Evolutionary conservation across 2,113 vertebrate genomes (phyloP).

Genomic region (Mus spicilegus): DNA sequence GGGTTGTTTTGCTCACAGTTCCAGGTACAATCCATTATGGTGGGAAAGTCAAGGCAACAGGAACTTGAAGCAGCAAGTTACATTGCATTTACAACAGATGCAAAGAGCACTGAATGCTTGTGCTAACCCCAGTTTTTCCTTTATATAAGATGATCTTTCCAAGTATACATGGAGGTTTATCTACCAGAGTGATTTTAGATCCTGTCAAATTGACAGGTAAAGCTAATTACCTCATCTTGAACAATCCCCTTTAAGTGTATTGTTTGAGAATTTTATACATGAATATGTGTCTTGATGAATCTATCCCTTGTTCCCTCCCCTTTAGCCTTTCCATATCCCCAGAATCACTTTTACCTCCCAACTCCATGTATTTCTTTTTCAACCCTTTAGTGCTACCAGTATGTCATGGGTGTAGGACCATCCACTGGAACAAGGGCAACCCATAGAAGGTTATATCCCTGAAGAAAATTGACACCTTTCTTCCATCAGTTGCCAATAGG

Average conservation of each 20-base stretch:
- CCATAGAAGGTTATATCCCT: background rate
- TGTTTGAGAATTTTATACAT: background rate
- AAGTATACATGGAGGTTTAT: background rate
- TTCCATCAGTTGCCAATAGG: background rate
- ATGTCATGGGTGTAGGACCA: background rate
- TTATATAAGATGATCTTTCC: background rate
- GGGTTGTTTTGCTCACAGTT: background rate
- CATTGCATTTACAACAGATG: background rate
- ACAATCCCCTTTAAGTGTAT: background rate
- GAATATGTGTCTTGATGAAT: background rate
- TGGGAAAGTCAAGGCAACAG: background rate
- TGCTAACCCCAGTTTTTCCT: background rate
- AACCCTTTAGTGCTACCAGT: background rate
- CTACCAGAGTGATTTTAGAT: background rate
- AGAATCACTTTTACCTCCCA: background rate
- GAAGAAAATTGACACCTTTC: background rate
- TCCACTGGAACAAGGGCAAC: background rate
- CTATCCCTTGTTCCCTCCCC: background rate
- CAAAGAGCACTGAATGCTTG: background rate
- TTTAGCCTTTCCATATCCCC: background rate
- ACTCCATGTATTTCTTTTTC: background rate
- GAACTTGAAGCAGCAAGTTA: background rate
- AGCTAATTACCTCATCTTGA: background rate
- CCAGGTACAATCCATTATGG: background rate
- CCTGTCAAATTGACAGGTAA: background rate